Evolutionary conservation across 1,140 invertebrate genomes (phyloP).

Genomic region (Brachionus plicatilis): DNA sequence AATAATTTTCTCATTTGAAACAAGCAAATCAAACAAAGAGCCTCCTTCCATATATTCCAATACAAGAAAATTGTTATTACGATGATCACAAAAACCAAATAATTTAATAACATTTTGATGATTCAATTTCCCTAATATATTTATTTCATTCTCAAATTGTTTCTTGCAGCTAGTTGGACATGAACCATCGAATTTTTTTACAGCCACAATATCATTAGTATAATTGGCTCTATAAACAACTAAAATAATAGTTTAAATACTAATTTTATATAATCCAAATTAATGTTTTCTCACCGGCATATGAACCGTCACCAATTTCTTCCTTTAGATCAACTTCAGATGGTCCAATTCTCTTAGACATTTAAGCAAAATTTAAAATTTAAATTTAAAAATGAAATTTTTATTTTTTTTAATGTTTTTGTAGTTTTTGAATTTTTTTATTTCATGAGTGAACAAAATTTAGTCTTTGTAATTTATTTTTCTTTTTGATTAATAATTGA

Average conservation of each 20-base stretch:
- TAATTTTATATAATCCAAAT: neutral
- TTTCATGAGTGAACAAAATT: neutral
- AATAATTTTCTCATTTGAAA: neutral
- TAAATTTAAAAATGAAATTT: neutral
- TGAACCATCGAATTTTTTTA: conserved; percentile 4
- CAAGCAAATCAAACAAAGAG: neutral
- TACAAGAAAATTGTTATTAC: neutral
- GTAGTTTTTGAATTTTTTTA: too few species aligned
- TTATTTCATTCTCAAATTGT: neutral
- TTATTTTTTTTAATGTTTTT: neutral
- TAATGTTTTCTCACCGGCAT: neutral
- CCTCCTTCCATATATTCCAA: neutral
- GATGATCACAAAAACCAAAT: neutral
- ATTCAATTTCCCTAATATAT: neutral
- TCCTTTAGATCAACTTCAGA: neutral
- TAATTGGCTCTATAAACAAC: neutral
- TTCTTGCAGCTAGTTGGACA: neutral
- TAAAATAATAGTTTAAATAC: neutral
- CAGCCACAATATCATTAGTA: neutral
- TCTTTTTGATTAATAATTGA: too few species aligned
- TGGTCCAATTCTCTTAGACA: neutral
- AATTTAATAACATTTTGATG: conserved; percentile 23
- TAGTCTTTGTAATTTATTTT: neutral
- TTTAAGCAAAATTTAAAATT: neutral
- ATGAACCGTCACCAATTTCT: neutral